Evolutionary conservation across 2,888 invertebrate species (phyloP), one percentile per base, ranked within the genome.

Genomic region (Drosophila nr. fundita): DNA sequence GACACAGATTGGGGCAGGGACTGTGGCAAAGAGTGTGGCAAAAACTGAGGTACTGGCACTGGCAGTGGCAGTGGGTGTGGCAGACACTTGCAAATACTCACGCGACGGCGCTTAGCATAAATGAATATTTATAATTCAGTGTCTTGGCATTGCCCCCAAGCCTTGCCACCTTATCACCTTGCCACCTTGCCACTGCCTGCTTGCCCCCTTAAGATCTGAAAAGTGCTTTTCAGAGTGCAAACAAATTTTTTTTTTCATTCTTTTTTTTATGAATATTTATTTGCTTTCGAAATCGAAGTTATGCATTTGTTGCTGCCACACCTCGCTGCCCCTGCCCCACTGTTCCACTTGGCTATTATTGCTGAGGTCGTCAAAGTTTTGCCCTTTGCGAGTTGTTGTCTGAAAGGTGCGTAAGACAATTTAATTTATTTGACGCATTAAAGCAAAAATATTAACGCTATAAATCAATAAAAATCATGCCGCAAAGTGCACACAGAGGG

Each of bases 401-500:
- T 69, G 73, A 78, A 89, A 87, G 90, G 88, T 87, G 88, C 88
- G 90, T 83, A 87, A 88, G 87, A 85, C 87, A 89, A 87, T 87
- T 89, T 87, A 87, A 87, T 87, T 87, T 87, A 89, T 87, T 89
- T 88, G 83, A 83, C 75, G 87, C 90, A 87, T 90, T 87, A 90
- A 88, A 90, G 86, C 76, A 85, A 79, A 87, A 85, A 87, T 87
- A 87, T 87, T 85, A 87, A 74, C 73, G 87, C 87, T 73, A 87
- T 87, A 87, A 87, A 87, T 87, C 87, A 87, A 90, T 87, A 79
- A 71, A 73, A 74, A 68, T 58, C 61, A 68, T 68, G 62, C 60
- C 62, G 36, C 48, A 53, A 30, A 64, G 53, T 61, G 66, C 68
- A 67, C 29, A 68, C 40, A 59, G 49, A 4, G 21, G 21, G 45